Conservation (phyloP, 1,140 invertebrate species). For the Leptinotarsa lineolata region DNA sequence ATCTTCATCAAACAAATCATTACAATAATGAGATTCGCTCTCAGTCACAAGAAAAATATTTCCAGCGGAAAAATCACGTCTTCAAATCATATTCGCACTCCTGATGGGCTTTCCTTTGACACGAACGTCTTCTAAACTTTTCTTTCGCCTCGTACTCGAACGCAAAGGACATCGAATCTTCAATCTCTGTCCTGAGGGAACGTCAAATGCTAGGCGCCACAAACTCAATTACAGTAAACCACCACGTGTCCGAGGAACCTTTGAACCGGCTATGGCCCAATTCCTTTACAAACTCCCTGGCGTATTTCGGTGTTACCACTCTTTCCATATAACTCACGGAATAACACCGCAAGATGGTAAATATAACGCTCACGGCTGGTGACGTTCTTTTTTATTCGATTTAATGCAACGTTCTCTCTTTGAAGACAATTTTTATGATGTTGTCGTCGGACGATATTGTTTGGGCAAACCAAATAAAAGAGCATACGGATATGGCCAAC, state of each 20-base stretch:
- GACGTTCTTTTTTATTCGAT: background rate
- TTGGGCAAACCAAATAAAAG: no score
- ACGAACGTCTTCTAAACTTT: background rate
- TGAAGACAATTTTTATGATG: background rate
- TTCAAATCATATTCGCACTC: no score
- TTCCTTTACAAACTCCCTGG: constrained; percentile 30
- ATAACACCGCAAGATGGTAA: constrained; percentile 15
- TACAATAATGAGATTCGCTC: no score
- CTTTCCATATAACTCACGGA: constrained; percentile 9
- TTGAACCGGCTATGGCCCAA: constrained; percentile 43
- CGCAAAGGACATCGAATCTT: constrained; percentile 2
- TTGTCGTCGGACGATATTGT: no score
- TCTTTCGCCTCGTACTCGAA: background rate
- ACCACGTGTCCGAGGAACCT: constrained; percentile 49
- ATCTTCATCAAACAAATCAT: no score
- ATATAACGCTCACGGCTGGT: background rate
- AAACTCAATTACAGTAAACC: constrained; percentile 53
- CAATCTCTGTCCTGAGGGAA: constrained; percentile 39
- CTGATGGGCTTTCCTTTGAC: no score
- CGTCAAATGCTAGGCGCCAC: constrained; percentile 45
- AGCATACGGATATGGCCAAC: no score
- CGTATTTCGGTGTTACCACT: constrained; percentile 25
- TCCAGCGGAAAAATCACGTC: no score
- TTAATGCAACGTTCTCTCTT: background rate
- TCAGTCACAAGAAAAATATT: no score